A percentile compares a stretch with the other conserved stretches of the same genome.
phyloP scores from a whole-genome alignment of 2,113 vertebrate genomes.

The Salvelinus sp. region DNA sequence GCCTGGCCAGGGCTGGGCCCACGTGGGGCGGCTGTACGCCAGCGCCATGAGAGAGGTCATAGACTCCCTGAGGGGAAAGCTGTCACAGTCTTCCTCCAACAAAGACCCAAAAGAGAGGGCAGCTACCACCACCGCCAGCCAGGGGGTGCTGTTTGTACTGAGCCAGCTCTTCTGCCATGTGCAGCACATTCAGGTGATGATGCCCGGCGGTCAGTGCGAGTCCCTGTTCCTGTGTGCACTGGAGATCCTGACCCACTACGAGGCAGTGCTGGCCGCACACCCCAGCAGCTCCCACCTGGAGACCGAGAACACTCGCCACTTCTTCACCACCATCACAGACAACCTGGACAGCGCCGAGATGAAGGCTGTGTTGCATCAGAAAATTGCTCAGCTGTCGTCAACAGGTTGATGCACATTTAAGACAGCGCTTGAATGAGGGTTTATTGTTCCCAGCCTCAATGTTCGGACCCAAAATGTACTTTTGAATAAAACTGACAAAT shows the following conservation, averaged over 20 bases:
- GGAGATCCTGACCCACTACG: constrained; percentile 86
- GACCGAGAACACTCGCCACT: constrained; percentile 83
- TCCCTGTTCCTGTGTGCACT: constrained; percentile 82
- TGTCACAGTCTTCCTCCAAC: constrained; percentile 12
- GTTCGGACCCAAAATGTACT: too few species aligned
- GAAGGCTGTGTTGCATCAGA: constrained; percentile 86
- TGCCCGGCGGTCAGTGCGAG: constrained; percentile 76
- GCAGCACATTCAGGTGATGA: constrained; percentile 92
- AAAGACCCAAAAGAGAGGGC: background rate
- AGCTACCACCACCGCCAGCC: constrained; percentile 29
- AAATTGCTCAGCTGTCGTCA: constrained; percentile 81
- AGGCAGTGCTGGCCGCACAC: constrained; percentile 73
- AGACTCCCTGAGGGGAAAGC: constrained; percentile 62
- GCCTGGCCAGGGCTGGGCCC: constrained; percentile 75
- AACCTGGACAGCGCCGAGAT: constrained; percentile 77
- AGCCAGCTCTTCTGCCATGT: constrained; percentile 92
- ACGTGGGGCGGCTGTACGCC: constrained; percentile 81
- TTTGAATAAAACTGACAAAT: too few species aligned
- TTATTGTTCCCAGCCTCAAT: too few species aligned
- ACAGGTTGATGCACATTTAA: too few species aligned
- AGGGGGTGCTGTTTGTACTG: constrained; percentile 86
- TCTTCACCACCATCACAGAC: constrained; percentile 82
- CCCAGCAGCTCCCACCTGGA: constrained; percentile 71
- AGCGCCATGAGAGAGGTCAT: constrained; percentile 76
- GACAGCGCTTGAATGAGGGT: too few species aligned